These are phyloP conservation scores for Bombus cullumanus DNA, from an alignment of 1,140 invertebrate species.

Conservation along the genomic window DNA sequence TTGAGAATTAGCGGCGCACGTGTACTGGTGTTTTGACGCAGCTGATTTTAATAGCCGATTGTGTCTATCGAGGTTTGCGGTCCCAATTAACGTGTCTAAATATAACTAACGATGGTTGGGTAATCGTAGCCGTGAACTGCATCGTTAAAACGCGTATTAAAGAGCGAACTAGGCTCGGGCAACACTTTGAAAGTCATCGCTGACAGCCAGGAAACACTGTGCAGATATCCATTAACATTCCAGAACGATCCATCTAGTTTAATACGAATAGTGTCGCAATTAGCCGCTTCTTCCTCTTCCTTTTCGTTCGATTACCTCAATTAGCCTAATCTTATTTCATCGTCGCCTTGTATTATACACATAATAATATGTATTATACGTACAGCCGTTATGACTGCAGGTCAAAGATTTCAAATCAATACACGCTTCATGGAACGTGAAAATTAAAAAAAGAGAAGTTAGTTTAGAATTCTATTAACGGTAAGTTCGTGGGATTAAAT, in stretches of 20 bases:
- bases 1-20: neutral
- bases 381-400: too few species aligned
- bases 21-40: neutral
- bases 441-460: too few species aligned
- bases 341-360: neutral
- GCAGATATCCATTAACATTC: constrained; percentile 22
- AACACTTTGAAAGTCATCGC: neutral
- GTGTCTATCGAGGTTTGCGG: neutral
- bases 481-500: too few species aligned
- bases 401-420: too few species aligned
- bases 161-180: neutral
- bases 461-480: too few species aligned
- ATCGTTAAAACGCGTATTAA: neutral
- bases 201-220: constrained; percentile 7
- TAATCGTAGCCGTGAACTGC: constrained; percentile 6
- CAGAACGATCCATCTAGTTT: constrained; percentile 1
- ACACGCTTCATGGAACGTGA: too few species aligned
- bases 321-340: neutral
- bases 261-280: neutral
- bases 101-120: constrained; percentile 1
- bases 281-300: neutral
- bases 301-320: neutral
- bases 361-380: too few species aligned
- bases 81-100: constrained; percentile 28
- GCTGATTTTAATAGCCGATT: constrained; percentile 24